A percentile compares a stretch with the other conserved stretches of the same genome.
Conservation (phyloP, 2,113 vertebrate genomes). For the Anguilla rostrata region DNA sequence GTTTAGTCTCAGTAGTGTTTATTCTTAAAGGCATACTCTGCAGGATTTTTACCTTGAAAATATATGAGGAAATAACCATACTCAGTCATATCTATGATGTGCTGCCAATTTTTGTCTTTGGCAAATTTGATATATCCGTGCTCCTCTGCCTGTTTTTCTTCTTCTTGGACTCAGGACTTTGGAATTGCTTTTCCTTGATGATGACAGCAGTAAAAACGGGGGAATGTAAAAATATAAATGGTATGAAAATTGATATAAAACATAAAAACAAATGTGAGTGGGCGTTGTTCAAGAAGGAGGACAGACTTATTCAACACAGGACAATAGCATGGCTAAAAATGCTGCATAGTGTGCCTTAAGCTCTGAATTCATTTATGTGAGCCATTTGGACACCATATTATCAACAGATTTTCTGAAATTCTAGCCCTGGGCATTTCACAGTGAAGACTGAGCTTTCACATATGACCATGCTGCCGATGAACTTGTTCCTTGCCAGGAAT, state of each 20-base stretch:
- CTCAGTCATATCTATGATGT: background rate
- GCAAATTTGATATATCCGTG: too few species aligned
- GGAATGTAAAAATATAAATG: too few species aligned
- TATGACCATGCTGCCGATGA: background rate
- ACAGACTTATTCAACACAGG: background rate
- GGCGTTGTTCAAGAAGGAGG: background rate
- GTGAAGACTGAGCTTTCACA: constrained; percentile 14
- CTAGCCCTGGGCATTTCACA: background rate
- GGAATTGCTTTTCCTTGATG: background rate
- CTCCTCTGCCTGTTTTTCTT: too few species aligned
- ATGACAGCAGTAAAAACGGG: too few species aligned
- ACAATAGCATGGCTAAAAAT: background rate
- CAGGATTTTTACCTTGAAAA: too few species aligned
- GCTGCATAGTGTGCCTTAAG: background rate
- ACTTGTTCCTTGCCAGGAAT: background rate
- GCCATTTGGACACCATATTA: constrained; percentile 51
- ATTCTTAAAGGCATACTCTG: background rate
- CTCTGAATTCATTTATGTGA: background rate
- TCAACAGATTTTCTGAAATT: constrained; percentile 28
- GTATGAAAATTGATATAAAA: too few species aligned
- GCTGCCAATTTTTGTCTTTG: background rate
- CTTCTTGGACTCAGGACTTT: background rate
- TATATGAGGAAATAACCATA: too few species aligned
- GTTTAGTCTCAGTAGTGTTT: constrained; percentile 17
- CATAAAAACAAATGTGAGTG: background rate